phyloP scores from a whole-genome alignment of 2,888 invertebrate species.

The Hemicrepidius hirtus region DNA sequence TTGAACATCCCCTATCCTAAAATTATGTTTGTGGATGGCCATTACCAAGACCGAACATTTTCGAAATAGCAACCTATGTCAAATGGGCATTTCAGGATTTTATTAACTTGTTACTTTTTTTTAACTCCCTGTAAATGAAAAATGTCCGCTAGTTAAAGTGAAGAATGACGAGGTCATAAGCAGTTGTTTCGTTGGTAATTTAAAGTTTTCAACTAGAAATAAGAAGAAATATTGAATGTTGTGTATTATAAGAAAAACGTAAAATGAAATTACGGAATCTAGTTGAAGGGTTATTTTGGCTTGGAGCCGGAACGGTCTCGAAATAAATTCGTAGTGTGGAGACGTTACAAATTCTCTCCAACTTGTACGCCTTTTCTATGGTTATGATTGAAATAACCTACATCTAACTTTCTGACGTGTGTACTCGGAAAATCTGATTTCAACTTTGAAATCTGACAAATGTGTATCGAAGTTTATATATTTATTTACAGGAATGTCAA shows the following conservation, averaged over 20 bases:
- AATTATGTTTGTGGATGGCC: no score
- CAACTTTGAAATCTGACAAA: constrained; percentile 52
- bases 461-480: constrained; percentile 52
- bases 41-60: no score
- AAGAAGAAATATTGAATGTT: background rate
- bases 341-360: constrained; percentile 34
- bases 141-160: no score
- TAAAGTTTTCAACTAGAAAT: no score
- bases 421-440: constrained; percentile 51
- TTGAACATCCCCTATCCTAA: no score
- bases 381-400: constrained; percentile 51
- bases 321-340: constrained; percentile 11
- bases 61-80: no score
- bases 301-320: background rate
- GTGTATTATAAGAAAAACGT: background rate
- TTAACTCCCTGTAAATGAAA: no score
- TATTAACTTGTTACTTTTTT: no score
- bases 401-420: constrained; percentile 52
- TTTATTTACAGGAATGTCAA: constrained; percentile 48
- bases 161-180: no score
- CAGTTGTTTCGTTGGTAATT: no score
- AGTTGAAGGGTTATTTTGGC: constrained; percentile 2
- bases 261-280: constrained; percentile 9
- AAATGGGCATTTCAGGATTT: no score
- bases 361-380: constrained; percentile 34